A percentile compares a stretch with the other conserved stretches of the same genome.
Evolutionary conservation across 2,113 vertebrate genomes (phyloP).

Genomic region (Saccopteryx leptura): DNA sequence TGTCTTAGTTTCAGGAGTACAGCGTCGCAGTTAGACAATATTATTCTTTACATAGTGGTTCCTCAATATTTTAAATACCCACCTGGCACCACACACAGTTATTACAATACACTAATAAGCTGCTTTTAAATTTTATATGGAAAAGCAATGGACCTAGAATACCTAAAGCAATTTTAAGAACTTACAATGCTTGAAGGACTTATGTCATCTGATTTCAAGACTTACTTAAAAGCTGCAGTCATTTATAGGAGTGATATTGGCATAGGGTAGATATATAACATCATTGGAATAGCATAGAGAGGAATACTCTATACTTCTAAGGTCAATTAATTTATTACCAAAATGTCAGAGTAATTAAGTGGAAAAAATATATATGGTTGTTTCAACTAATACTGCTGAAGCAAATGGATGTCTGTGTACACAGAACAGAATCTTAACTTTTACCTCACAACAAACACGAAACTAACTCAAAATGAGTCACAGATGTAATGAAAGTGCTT

Average conservation of each 20-base stretch:
- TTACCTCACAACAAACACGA: not conserved
- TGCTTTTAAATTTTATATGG: not conserved
- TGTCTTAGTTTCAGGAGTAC: not conserved
- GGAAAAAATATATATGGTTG: not conserved
- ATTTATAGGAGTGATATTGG: not conserved
- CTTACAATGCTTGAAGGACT: not conserved
- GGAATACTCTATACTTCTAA: not conserved
- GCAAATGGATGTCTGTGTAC: not conserved
- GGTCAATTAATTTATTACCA: not conserved
- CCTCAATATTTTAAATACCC: not conserved
- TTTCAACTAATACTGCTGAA: not conserved
- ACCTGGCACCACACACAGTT: not conserved
- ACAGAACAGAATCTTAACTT: not conserved
- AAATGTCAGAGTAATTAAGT: not conserved
- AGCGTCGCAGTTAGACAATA: not conserved
- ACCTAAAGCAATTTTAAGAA: constrained; percentile 2
- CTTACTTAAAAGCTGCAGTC: not conserved
- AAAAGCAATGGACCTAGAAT: not conserved
- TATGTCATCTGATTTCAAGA: not conserved
- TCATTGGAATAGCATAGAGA: not conserved
- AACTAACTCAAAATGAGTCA: constrained; percentile 22
- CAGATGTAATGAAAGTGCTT: not conserved
- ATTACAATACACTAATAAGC: not conserved
- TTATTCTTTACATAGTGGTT: not conserved
- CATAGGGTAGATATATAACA: not conserved